Conservation (phyloP, 2,113 vertebrate species). For the Pomatostomus ruficeps region DNA sequence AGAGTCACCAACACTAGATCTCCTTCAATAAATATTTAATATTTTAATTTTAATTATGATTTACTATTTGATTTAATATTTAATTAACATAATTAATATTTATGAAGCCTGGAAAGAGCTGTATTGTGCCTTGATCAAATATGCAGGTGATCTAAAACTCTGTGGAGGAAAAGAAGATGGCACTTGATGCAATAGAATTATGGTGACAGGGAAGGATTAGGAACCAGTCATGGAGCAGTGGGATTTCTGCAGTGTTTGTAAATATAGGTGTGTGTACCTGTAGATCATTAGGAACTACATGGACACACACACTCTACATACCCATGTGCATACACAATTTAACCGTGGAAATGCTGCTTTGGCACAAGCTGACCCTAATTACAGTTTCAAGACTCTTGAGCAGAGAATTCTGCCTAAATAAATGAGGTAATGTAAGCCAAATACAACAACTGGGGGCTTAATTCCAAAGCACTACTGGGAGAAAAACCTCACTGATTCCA, state of each 20-base stretch:
- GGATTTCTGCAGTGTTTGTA: neutral
- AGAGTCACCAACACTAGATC: neutral
- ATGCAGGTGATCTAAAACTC: neutral
- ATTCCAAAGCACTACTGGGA: neutral
- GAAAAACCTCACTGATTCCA: neutral
- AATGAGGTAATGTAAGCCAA: neutral
- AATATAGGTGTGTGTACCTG: neutral
- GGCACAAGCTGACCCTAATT: neutral
- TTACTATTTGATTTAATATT: conserved; percentile 6
- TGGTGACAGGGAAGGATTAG: neutral
- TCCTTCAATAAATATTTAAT: conserved; percentile 40
- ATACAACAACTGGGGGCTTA: neutral
- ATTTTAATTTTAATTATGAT: conserved; percentile 23
- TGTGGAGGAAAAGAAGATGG: neutral
- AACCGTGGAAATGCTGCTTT: neutral
- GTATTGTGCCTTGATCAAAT: neutral
- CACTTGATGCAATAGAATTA: neutral
- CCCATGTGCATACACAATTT: neutral
- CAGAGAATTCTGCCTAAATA: neutral
- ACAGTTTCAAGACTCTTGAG: neutral
- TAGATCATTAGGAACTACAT: neutral
- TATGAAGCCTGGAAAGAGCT: neutral
- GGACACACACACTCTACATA: too few relatives aligned
- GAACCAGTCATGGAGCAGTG: neutral
- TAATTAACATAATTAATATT: conserved; percentile 38